Conservation (phyloP, 1,140 invertebrate species). For the Zaprionus vittiger region DNA sequence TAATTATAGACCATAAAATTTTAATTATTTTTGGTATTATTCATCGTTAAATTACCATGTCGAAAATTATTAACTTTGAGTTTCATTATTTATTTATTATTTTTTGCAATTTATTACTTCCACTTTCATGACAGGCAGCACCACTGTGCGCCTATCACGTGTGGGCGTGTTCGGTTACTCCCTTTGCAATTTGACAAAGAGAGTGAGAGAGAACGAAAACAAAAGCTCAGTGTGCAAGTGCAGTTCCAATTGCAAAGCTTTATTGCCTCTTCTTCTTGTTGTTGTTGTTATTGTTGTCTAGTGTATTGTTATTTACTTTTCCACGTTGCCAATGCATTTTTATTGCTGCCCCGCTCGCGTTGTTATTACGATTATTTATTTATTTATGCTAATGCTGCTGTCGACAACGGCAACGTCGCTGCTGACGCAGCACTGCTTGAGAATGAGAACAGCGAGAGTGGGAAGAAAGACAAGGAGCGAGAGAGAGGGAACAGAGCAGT, state of each 20-base stretch:
- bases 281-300: constrained; percentile 25
- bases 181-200: constrained; percentile 35
- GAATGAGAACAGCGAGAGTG: constrained; percentile 70
- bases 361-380: constrained; percentile 76
- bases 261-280: constrained; percentile 43
- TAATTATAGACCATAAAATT: not conserved
- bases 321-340: constrained; percentile 49
- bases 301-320: constrained; percentile 62
- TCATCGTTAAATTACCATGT: constrained; percentile 6
- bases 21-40: constrained; percentile 4
- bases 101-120: not conserved
- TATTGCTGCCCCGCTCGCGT: constrained; percentile 19
- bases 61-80: not conserved
- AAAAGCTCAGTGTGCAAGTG: constrained; percentile 58
- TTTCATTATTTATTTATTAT: constrained; percentile 5
- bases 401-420: constrained; percentile 31
- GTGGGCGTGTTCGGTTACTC: constrained; percentile 32
- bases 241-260: constrained; percentile 54
- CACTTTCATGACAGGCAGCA: not conserved
- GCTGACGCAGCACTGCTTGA: constrained; percentile 71
- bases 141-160: constrained; percentile 46
- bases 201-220: constrained; percentile 37
- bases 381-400: constrained; percentile 79
- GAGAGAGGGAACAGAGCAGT: constrained; percentile 35
- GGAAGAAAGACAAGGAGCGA: constrained; percentile 18